These are phyloP conservation scores for Drosophila emarginata DNA, from an alignment of 2,888 invertebrate genomes.

Conservation along the genomic window DNA sequence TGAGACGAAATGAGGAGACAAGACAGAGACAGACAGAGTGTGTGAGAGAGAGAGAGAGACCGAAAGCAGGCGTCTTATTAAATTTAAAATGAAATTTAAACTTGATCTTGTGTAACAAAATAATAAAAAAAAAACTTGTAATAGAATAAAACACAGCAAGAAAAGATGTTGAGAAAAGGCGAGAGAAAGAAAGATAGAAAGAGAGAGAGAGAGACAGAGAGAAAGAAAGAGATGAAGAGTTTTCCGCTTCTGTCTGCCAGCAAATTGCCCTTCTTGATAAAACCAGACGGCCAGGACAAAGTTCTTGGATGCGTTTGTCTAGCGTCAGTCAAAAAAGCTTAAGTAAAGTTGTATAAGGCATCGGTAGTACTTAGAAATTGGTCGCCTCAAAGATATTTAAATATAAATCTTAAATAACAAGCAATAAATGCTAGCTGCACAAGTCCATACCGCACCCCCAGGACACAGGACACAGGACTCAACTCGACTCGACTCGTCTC, in stretches of 20 bases:
- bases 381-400: slow-evolving; percentile 71
- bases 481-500: not conserved
- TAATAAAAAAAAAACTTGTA: slow-evolving; percentile 18
- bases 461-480: not conserved
- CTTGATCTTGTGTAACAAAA: slow-evolving; percentile 56
- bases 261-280: slow-evolving; percentile 44
- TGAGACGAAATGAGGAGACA: slow-evolving; percentile 19
- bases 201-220: not conserved
- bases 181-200: not conserved
- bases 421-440: slow-evolving; percentile 65
- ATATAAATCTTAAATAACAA: slow-evolving; percentile 75
- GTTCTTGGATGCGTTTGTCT: slow-evolving; percentile 64
- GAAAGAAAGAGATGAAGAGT: not conserved
- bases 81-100: slow-evolving; percentile 73
- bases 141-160: slow-evolving; percentile 2
- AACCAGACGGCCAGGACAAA: slow-evolving; percentile 56
- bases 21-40: slow-evolving; percentile 13
- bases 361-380: slow-evolving; percentile 67
- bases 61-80: slow-evolving; percentile 51
- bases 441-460: slow-evolving; percentile 18
- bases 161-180: not conserved
- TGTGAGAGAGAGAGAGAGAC: not conserved
- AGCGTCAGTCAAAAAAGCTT: slow-evolving; percentile 70
- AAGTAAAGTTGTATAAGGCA: slow-evolving; percentile 61
- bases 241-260: slow-evolving; percentile 25